Conservation (phyloP, 2,888 invertebrate genomes). For the Apodemia mormo region DNA sequence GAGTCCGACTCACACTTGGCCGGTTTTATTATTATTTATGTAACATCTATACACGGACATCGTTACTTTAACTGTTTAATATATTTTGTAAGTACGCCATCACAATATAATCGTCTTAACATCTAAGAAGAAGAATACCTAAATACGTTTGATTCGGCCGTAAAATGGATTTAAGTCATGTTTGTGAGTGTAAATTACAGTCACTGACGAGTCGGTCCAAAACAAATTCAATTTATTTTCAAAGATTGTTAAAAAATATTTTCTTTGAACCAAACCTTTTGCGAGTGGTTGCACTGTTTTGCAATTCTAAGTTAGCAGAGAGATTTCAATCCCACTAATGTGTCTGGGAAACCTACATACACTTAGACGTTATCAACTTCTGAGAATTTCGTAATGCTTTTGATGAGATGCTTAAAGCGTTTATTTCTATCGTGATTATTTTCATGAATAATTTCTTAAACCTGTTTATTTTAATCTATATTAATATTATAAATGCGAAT, state of each 20-base stretch:
- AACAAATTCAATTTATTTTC: slow-evolving; percentile 36
- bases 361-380: slow-evolving; percentile 15
- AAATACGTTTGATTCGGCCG: background rate
- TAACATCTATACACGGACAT: background rate
- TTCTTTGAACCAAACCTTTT: slow-evolving; percentile 59
- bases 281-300: slow-evolving; percentile 65
- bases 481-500: too few relatives aligned
- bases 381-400: slow-evolving; percentile 17
- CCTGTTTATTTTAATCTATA: too few relatives aligned
- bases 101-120: too few relatives aligned
- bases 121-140: background rate
- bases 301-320: slow-evolving; percentile 74
- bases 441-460: too few relatives aligned
- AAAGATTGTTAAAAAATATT: slow-evolving; percentile 35
- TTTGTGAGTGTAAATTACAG: slow-evolving; percentile 48
- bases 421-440: background rate
- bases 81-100: too few relatives aligned
- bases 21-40: too few relatives aligned
- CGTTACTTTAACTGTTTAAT: background rate
- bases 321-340: slow-evolving; percentile 77
- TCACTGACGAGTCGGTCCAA: background rate
- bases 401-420: slow-evolving; percentile 9
- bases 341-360: slow-evolving; percentile 44
- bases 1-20: too few relatives aligned
- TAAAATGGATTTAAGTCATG: slow-evolving; percentile 47